These are phyloP conservation scores for Corythoichthys haematopterus DNA, from an alignment of 2,113 vertebrate genomes.

Conservation along the genomic window DNA sequence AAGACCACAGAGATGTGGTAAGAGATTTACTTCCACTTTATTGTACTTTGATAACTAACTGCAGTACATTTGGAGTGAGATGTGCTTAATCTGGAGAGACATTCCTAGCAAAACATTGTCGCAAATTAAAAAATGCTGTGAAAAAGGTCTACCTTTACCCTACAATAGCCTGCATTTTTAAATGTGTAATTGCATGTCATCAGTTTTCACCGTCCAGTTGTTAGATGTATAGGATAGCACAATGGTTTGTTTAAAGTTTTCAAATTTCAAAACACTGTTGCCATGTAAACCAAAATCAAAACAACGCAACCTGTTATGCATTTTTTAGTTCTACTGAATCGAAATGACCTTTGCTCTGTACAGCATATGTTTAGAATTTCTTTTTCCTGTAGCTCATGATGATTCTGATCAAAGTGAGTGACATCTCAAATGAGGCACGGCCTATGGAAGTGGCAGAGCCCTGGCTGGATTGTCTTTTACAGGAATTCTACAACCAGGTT, in stretches of 20 bases:
- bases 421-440: conserved; percentile 76
- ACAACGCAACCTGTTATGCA: not conserved
- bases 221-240: not conserved
- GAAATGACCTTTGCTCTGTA: not conserved
- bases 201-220: not conserved
- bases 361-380: not conserved
- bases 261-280: not conserved
- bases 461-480: conserved; percentile 78
- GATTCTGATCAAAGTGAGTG: conserved; percentile 78
- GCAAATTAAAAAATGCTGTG: no score
- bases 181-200: no score
- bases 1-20: conserved; percentile 75
- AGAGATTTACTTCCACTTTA: conserved; percentile 12
- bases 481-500: conserved; percentile 80
- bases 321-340: not conserved
- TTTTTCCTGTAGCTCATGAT: conserved; percentile 65
- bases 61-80: not conserved
- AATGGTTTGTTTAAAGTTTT: not conserved
- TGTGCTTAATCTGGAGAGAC: no score
- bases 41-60: not conserved
- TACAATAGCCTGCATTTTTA: no score
- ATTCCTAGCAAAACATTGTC: no score
- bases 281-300: not conserved
- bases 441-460: conserved; percentile 78
- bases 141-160: no score